phyloP scores from a whole-genome alignment of 2,888 invertebrate genomes.

The Tortrix viridana region DNA sequence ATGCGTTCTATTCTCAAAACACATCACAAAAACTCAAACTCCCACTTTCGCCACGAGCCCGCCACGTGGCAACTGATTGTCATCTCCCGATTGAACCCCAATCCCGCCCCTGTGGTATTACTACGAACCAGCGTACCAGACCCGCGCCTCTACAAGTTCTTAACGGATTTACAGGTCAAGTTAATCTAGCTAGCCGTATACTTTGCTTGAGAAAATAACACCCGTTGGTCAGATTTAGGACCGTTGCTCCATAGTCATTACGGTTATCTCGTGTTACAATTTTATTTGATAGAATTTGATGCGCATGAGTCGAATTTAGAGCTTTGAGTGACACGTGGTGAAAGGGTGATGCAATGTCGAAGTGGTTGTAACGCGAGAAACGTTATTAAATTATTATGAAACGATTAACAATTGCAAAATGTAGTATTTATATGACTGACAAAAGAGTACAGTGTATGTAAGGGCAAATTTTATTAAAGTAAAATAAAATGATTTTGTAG shows the following conservation, averaged over 20 bases:
- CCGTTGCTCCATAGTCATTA: slow-evolving; percentile 73
- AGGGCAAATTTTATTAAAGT: too few species aligned
- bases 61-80: slow-evolving; percentile 69
- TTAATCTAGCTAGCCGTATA: too few species aligned
- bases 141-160: too few species aligned
- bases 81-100: slow-evolving; percentile 80
- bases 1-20: too few species aligned
- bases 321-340: slow-evolving; percentile 53
- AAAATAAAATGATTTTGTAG: too few species aligned
- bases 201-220: too few species aligned
- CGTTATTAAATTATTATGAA: neutral
- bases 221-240: slow-evolving; percentile 52
- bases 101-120: slow-evolving; percentile 58
- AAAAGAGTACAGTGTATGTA: neutral
- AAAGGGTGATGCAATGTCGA: slow-evolving; percentile 10
- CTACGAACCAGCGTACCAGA: too few species aligned
- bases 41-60: slow-evolving; percentile 48
- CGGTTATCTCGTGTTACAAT: slow-evolving; percentile 75
- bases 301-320: slow-evolving; percentile 41
- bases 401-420: slow-evolving; percentile 45
- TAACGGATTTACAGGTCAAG: too few species aligned
- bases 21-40: neutral
- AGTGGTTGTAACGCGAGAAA: slow-evolving; percentile 24
- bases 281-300: slow-evolving; percentile 54
- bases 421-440: slow-evolving; percentile 42